Base-by-base conservation (phyloP, 2,888 invertebrate genomes). In the Blastobasis adustella region DNA sequence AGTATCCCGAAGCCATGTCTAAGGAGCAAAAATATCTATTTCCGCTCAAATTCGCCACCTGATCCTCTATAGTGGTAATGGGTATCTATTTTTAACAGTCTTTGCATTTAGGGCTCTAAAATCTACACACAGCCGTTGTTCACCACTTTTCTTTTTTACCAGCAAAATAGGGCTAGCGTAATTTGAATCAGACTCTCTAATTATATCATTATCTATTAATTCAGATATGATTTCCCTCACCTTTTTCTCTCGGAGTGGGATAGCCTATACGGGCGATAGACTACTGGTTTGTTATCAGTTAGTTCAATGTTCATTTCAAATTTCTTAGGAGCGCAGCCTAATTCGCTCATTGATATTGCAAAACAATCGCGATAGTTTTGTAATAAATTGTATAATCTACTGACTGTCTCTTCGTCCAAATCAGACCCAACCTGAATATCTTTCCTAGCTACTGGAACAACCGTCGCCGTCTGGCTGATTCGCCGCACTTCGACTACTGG, bases 1-100 rank as follows among this genome's bases (percentile, higher is more conserved):
- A 40, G 9, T 39, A 52, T 4, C 45, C 36, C 10, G 42, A 44
- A 8, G 48, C 6, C 7, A 52, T 8, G 7, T 52, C 48, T 8
- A 52, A 10, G 9, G 38, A 45, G 7, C 45, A 48, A 10, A 48
- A 52, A 37, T 6, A 49, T 6, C 5, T 10, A 6, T 49, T 49
- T 4, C 45, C 45, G 1, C n/a, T 40, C 5, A 52, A n/a, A 23
- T 49, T 53, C 3, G 10, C 10, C 2, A 53, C 9, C n/a, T 50
- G 47, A 9, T 53, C 53, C 6, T 50, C 52, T 8, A 53, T 2
- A 46, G 23, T 5, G 50, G 53, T 23, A 53, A 40, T 5, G 48
- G 53, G 8, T 48, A 53, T 10, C 41, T 42, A n/a, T 53, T 49
- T n/a, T 53, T 53, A 1, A 53, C 45, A 0, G 53, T 53, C 1